Evolutionary conservation across 2,797 vertebrate genomes (phyloP).

Genomic region (Silurus aristotelis): DNA sequence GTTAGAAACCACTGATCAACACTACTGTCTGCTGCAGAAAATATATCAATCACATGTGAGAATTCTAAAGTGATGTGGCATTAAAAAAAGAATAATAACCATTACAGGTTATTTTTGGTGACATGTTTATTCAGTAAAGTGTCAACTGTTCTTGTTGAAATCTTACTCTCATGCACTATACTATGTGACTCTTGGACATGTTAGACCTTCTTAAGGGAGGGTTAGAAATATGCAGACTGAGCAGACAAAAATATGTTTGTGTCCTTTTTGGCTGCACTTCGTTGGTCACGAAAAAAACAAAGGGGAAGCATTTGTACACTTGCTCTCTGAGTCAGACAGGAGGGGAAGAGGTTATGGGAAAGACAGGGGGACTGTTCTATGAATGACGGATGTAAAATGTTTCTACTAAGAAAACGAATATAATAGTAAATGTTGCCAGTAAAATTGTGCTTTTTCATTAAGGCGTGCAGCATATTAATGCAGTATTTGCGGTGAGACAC

Average conservation of each 20-base stretch:
- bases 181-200: conserved; percentile 54
- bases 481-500: not conserved
- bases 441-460: not conserved
- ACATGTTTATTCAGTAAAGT: not conserved
- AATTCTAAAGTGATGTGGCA: not conserved
- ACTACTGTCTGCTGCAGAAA: not conserved
- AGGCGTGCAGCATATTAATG: not conserved
- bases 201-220: conserved; percentile 51
- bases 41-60: not conserved
- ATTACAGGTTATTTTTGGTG: not conserved
- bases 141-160: not conserved
- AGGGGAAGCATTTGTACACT: conserved; percentile 82
- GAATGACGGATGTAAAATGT: conserved; percentile 25
- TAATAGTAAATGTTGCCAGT: not conserved
- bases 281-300: conserved; percentile 72
- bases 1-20: not conserved
- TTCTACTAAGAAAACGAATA: conserved; percentile 12
- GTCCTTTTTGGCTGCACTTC: conserved; percentile 65
- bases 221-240: conserved; percentile 68
- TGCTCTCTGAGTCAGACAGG: conserved; percentile 78
- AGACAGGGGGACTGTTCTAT: conserved; percentile 3
- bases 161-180: conserved; percentile 5
- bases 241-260: conserved; percentile 68
- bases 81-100: not conserved
- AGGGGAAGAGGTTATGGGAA: conserved; percentile 64